phyloP scores from a whole-genome alignment of 2,797 vertebrate species.

The Numenius phaeopus region DNA sequence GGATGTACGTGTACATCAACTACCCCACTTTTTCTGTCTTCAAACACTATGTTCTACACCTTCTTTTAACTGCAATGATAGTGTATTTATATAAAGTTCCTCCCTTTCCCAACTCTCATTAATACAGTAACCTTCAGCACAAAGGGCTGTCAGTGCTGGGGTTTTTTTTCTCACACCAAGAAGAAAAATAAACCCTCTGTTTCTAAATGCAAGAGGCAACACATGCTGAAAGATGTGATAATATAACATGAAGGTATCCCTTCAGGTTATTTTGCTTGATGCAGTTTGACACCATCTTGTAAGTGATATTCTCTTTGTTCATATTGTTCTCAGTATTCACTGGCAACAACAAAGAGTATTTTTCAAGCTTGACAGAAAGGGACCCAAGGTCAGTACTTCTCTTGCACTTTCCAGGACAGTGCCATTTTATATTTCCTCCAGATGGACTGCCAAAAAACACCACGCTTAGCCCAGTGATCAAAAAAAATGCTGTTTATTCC shows the following conservation, averaged over 20 bases:
- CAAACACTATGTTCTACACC: background rate
- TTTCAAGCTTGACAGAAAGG: slow-evolving; percentile 30
- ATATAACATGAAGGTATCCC: background rate
- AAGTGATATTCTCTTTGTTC: slow-evolving; percentile 39
- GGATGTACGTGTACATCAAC: background rate
- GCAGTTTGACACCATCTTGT: background rate
- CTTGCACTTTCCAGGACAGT: background rate
- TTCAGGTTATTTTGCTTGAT: slow-evolving; percentile 55
- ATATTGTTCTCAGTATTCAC: background rate
- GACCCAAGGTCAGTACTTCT: background rate
- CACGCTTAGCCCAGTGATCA: background rate
- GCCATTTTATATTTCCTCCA: background rate
- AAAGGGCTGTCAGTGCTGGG: background rate
- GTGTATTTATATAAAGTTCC: background rate
- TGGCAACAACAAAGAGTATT: background rate
- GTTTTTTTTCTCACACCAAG: background rate
- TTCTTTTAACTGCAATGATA: background rate
- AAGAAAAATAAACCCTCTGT: slow-evolving; percentile 29
- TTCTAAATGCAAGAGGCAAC: background rate
- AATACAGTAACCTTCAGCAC: slow-evolving; percentile 22
- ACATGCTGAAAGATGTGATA: background rate
- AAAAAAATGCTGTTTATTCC: background rate
- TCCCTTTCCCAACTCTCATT: background rate
- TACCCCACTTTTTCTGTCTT: background rate
- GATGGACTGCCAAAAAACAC: background rate